Evolutionary conservation across 2,113 vertebrate genomes (phyloP).

Genomic region (Onychorhynchus coronatus): DNA sequence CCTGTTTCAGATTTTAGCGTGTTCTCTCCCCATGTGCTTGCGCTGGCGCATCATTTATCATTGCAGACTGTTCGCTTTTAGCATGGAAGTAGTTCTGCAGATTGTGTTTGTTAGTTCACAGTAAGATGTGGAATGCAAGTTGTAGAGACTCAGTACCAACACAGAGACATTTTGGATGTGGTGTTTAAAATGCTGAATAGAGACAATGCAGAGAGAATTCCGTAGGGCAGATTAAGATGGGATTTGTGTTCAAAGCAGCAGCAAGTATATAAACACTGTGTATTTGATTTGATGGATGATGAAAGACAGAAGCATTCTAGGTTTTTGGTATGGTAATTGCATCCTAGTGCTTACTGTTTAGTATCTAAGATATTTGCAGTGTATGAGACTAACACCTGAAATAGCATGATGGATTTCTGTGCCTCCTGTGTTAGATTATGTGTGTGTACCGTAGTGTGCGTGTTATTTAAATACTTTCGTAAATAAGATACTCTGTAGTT

Average conservation of each 20-base stretch:
- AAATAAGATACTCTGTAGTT: not conserved
- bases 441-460: too few species aligned
- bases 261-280: not conserved
- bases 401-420: rapidly evolving
- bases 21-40: rapidly evolving
- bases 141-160: not conserved
- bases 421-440: not conserved
- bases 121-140: not conserved
- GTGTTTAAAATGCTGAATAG: not conserved
- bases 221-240: not conserved
- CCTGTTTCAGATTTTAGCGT: rapidly evolving
- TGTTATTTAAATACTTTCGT: not conserved
- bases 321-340: not conserved
- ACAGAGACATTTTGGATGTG: not conserved
- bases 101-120: not conserved
- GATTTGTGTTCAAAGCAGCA: not conserved
- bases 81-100: not conserved
- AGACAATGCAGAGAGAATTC: not conserved
- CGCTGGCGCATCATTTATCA: rapidly evolving
- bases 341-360: not conserved
- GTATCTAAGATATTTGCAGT: not conserved
- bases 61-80: not conserved
- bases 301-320: rapidly evolving
- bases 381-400: not conserved
- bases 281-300: not conserved